phyloP scores from a whole-genome alignment of 2,888 invertebrate species.

The Drosophila lutescens region DNA sequence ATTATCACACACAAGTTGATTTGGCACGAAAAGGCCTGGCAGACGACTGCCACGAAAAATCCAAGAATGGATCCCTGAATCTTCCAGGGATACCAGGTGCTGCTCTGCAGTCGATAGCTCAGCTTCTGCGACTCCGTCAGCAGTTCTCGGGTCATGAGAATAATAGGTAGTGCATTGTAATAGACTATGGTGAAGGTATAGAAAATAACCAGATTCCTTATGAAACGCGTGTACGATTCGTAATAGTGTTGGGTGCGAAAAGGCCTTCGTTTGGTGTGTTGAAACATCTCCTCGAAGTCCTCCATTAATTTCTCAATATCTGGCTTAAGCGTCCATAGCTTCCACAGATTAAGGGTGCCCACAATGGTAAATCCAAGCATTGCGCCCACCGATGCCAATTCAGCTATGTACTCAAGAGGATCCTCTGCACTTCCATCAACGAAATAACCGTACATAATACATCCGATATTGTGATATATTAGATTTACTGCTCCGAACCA shows the following conservation, averaged over 20 bases:
- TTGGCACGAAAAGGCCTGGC: conserved; percentile 1
- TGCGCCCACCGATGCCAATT: not conserved
- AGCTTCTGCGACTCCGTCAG: not conserved
- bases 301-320: conserved; percentile 4
- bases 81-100: conserved; percentile 22
- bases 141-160: not conserved
- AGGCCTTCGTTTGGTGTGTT: not conserved
- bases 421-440: not conserved
- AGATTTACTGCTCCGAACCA: not conserved
- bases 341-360: conserved; percentile 7
- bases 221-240: not conserved
- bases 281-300: conserved; percentile 9
- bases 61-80: conserved; percentile 3
- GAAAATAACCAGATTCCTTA: not conserved
- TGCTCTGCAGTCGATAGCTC: conserved; percentile 7
- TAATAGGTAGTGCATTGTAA: conserved; percentile 1
- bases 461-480: conserved; percentile 9
- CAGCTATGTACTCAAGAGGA: conserved; percentile 2
- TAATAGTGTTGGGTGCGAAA: not conserved
- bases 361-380: conserved; percentile 16
- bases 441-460: conserved; percentile 1
- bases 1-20: not conserved
- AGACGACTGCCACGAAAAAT: not conserved
- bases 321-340: not conserved
- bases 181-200: not conserved